phyloP scores from a whole-genome alignment of 2,888 invertebrate genomes.

The Melitaea athalia region DNA sequence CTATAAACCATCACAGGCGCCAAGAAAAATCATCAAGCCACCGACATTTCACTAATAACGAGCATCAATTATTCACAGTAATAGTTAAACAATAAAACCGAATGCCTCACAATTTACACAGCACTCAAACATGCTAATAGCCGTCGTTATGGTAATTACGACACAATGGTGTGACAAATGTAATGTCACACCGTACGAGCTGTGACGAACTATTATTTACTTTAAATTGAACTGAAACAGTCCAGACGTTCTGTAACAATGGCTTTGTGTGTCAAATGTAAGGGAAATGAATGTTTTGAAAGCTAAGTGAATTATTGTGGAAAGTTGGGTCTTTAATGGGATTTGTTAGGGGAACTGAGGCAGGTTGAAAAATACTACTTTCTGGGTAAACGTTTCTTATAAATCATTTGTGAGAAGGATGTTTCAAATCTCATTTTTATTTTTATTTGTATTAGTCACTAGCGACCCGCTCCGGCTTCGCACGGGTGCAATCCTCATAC shows the following conservation, averaged over 20 bases:
- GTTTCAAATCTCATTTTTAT: no score
- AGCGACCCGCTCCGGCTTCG: no score
- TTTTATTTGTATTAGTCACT: no score
- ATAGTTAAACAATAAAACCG: constrained; percentile 8
- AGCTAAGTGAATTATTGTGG: neutral
- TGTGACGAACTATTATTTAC: neutral
- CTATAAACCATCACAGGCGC: no score
- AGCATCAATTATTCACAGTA: neutral
- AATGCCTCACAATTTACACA: constrained; percentile 5
- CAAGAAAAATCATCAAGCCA: no score
- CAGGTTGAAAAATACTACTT: no score
- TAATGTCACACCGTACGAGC: constrained; percentile 13
- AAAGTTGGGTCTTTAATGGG: no score
- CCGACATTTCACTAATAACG: neutral
- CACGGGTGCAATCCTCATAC: no score
- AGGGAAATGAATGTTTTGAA: neutral
- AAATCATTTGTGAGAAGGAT: no score
- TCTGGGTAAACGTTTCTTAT: no score
- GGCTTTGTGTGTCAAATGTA: neutral
- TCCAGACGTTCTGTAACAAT: neutral
- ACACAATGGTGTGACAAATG: constrained; percentile 26
- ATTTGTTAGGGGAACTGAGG: no score
- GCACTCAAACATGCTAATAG: constrained; percentile 10
- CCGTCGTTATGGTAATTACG: constrained; percentile 16
- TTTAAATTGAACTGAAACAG: neutral